Percentiles rank a stretch among this genome's conserved stretches.
Conservation (phyloP, 2,888 invertebrate genomes). For the Drosophila seclusa region DNA sequence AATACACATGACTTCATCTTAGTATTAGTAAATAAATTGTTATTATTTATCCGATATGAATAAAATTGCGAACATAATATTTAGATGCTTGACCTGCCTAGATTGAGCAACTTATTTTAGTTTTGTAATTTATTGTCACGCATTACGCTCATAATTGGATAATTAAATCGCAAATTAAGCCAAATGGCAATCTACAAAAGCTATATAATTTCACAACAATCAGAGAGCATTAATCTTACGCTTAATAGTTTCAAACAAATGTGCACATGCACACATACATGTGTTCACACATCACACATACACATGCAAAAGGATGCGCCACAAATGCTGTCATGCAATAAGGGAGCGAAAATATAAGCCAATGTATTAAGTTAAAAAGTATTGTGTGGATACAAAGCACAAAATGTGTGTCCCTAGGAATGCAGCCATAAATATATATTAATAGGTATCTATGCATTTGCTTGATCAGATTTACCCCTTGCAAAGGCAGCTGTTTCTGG, state of each 20-base stretch:
- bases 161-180: constrained; percentile 41
- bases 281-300: neutral
- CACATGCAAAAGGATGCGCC: neutral
- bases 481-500: constrained; percentile 8
- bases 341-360: constrained; percentile 18
- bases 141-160: constrained; percentile 36
- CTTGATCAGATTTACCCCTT: constrained; percentile 29
- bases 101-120: constrained; percentile 17
- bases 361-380: constrained; percentile 21
- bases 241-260: constrained; percentile 59
- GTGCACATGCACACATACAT: constrained; percentile 15
- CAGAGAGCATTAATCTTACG: constrained; percentile 62
- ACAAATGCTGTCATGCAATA: constrained; percentile 11
- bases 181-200: constrained; percentile 18
- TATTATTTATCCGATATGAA: neutral
- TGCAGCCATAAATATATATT: constrained; percentile 2
- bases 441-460: constrained; percentile 11
- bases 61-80: neutral
- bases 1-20: neutral
- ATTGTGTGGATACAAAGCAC: constrained; percentile 17
- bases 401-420: constrained; percentile 2
- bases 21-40: neutral
- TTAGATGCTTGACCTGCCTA: neutral
- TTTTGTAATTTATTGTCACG: constrained; percentile 27
- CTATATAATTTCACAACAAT: constrained; percentile 53